Evolutionary conservation across 2,888 invertebrate species (phyloP).

Genomic region (Strigamia crassipes): DNA sequence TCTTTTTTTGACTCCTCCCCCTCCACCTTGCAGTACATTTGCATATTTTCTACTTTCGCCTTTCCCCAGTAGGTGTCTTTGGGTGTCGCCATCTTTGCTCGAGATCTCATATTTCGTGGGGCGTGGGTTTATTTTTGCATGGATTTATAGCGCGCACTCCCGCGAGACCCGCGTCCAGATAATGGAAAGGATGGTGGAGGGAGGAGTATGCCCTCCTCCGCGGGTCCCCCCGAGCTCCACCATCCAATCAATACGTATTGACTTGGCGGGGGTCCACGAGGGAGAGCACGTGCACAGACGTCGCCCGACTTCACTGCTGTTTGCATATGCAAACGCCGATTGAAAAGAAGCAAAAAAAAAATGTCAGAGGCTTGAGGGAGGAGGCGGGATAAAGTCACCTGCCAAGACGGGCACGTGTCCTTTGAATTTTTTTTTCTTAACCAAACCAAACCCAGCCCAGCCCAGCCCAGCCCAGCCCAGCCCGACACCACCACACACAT

Average conservation of each 20-base stretch:
- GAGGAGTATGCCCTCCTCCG: slow-evolving; percentile 19
- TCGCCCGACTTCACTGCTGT: slow-evolving; percentile 42
- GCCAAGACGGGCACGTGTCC: slow-evolving; percentile 22
- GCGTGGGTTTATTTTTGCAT: slow-evolving; percentile 47
- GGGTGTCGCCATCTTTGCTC: slow-evolving; percentile 43
- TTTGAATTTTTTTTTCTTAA: neutral
- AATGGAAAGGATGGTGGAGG: slow-evolving; percentile 47
- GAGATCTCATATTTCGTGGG: slow-evolving; percentile 47
- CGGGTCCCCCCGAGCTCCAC: slow-evolving; percentile 33
- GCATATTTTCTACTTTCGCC: slow-evolving; percentile 37
- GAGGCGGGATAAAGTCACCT: slow-evolving; percentile 34
- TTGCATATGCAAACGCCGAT: slow-evolving; percentile 48
- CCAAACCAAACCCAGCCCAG: neutral
- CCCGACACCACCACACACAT: neutral
- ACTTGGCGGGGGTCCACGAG: slow-evolving; percentile 46
- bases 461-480: neutral
- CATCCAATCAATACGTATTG: slow-evolving; percentile 48
- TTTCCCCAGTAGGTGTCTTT: slow-evolving; percentile 44
- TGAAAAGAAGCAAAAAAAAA: slow-evolving; percentile 37
- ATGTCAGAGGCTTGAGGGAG: slow-evolving; percentile 23
- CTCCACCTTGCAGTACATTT: slow-evolving; percentile 4
- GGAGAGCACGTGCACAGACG: slow-evolving; percentile 45
- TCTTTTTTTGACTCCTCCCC: slow-evolving; percentile 17
- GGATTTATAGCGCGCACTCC: slow-evolving; percentile 46
- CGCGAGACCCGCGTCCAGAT: slow-evolving; percentile 45